Conservation (phyloP, 2,888 invertebrate genomes). For the Uropetala carovei region DNA sequence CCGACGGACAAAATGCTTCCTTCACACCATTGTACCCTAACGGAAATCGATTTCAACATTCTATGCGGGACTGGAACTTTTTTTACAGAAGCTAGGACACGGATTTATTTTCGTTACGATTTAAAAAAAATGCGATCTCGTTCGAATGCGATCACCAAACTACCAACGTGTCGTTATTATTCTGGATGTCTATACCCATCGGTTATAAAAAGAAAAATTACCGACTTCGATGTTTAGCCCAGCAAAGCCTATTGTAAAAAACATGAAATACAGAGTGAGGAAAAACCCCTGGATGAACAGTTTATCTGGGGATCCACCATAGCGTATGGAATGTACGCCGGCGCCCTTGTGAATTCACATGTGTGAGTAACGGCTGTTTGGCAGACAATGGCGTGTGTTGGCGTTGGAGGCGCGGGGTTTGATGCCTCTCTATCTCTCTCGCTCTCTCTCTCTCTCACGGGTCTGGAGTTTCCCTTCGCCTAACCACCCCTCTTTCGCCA, state of each 20-base stretch:
- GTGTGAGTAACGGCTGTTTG: conserved; percentile 12
- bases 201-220: not conserved
- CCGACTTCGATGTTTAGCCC: not conserved
- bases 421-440: not conserved
- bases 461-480: too few species aligned
- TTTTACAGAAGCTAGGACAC: too few species aligned
- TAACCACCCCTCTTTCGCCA: too few species aligned
- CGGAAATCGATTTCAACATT: too few species aligned
- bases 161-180: not conserved
- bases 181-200: not conserved
- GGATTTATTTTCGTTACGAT: not conserved
- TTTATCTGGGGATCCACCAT: not conserved
- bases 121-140: not conserved
- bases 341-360: not conserved
- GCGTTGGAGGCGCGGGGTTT: not conserved
- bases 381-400: not conserved
- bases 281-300: not conserved
- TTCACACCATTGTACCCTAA: too few species aligned
- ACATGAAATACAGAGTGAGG: not conserved
- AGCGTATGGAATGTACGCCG: not conserved
- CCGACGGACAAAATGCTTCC: too few species aligned
- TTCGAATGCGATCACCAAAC: not conserved
- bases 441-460: too few species aligned
- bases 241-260: not conserved
- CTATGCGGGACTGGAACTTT: too few species aligned